Evolutionary conservation across 2,888 invertebrate genomes (phyloP), one percentile per base, ranked within the genome.

Genomic region (Drosophila rubida): DNA sequence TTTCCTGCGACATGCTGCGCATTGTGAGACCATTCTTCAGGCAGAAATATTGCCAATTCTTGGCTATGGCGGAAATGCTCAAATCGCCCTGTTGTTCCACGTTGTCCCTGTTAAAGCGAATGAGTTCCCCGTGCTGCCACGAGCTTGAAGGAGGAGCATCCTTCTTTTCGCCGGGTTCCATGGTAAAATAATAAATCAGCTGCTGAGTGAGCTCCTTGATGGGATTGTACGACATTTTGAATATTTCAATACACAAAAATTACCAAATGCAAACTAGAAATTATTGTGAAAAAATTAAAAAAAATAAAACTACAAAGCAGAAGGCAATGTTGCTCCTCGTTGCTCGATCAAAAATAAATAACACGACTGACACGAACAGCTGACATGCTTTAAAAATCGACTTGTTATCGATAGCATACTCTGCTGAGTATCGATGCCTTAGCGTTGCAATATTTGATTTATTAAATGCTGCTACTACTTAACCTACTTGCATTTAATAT

Each of bases 61-160:
- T 92, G 19, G 93, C 80, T 48, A 92, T 92, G 60, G 92, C 90
- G 8, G 94, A 93, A 90, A 95, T 95, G 91, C 94, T 95, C 4
- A 95, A 91, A 70, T 96, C 96, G 7, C 95, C 96, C 42, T 1
- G 1, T 0, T 54, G 32, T 6, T 4, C 0, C 5, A 95, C 90
- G 74, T 94, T 93, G 72, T 94, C 93, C 1, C 91, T 92, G 81
- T 95, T 94, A 81, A 93, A 68, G 23, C 77, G 88, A 0, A 82
- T 22, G 0, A 81, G 58, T 8, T 87, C 76, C 1, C 79, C 86
- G 16, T 48, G 8, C 65, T 68, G 9, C 39, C 44, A 8, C 30
- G 11, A 11, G n/a, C 11, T n/a, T n/a, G 32, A 19, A 0, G 48
- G 42, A 11, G 14, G 42, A 11, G 14, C n/a, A n/a, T 5, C 22